Base-by-base conservation (phyloP, 2,888 invertebrate genomes). In the Drosophila pegasa region DNA sequence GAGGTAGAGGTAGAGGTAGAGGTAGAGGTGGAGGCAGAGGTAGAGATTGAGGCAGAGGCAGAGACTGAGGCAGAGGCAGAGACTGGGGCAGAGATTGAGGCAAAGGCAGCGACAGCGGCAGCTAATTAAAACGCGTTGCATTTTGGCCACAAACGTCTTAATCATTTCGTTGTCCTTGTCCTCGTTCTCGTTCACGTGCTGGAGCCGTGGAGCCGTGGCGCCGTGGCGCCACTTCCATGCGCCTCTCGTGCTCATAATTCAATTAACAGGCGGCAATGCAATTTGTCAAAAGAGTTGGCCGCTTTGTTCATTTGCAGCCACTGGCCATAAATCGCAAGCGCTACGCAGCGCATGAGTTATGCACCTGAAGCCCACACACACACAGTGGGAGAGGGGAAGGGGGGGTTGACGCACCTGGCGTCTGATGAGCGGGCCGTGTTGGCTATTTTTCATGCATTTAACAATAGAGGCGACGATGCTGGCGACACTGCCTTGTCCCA, bases 361-460 rank as follows among this genome's bases (percentile, higher is more conserved):
- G 88, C 72, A 76, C 64, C 16, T 14, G 35, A 47, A 35, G 27
- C 9, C 35, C 38, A 50, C 45, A 22, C 22, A 56, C 16, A 52
- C 33, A 51, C 51, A 51, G 27, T 48, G 1, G 47, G 1, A 14
- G 2, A 20, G 12, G 25, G 5, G 33, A 33, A 4, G 10, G 33
- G 7, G 14, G 6, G n/a, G 51, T 18, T 25, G 12, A 38, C 18
- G 59, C 52, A 18, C 38, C 43, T 18, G 57, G 58, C 56, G 63
- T 57, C 57, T 73, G 78, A 69, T 70, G 77, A 78, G 85, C 85
- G 64, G 64, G 63, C 57, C 68, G 68, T 72, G 76, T 73, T 65
- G 71, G 83, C 86, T 74, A 83, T 83, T 88, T 83, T 83, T 83
- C 87, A 83, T 86, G 74, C 88, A 86, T 72, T 88, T 82, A 88